A percentile compares a stretch with the other conserved stretches of the same genome.
These are phyloP conservation scores for Natator depressus DNA, from an alignment of 2,113 vertebrate species.

Conservation along the genomic window DNA sequence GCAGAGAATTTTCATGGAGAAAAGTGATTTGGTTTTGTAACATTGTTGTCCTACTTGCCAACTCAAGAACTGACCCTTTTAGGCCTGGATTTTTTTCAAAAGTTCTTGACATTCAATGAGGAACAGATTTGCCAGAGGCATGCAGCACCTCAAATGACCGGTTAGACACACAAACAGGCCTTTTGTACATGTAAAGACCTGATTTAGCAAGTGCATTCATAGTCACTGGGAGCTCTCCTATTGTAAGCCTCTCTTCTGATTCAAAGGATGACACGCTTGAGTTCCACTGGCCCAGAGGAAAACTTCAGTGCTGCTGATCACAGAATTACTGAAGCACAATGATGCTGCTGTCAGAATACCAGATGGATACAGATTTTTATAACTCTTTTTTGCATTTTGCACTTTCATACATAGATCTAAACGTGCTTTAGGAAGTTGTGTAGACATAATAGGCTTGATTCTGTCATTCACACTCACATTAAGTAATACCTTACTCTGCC, in stretches of 20 bases:
- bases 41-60: neutral
- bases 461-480: neutral
- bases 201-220: neutral
- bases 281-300: neutral
- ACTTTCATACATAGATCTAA: neutral
- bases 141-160: neutral
- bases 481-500: neutral
- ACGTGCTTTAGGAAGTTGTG: slow-evolving; percentile 11
- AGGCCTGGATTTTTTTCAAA: neutral
- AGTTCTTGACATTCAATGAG: neutral
- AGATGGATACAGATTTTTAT: slow-evolving; percentile 17
- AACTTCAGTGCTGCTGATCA: neutral
- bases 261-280: slow-evolving; percentile 22
- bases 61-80: neutral
- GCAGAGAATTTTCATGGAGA: neutral
- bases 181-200: neutral
- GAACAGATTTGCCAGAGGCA: neutral
- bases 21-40: neutral
- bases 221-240: neutral
- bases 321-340: slow-evolving; percentile 29
- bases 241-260: slow-evolving; percentile 31
- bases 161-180: neutral
- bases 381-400: neutral
- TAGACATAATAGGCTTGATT: neutral
- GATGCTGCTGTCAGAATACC: slow-evolving; percentile 35